Evolutionary conservation across 1,140 invertebrate species (phyloP).

Genomic region (Oncopeltus fasciatus): DNA sequence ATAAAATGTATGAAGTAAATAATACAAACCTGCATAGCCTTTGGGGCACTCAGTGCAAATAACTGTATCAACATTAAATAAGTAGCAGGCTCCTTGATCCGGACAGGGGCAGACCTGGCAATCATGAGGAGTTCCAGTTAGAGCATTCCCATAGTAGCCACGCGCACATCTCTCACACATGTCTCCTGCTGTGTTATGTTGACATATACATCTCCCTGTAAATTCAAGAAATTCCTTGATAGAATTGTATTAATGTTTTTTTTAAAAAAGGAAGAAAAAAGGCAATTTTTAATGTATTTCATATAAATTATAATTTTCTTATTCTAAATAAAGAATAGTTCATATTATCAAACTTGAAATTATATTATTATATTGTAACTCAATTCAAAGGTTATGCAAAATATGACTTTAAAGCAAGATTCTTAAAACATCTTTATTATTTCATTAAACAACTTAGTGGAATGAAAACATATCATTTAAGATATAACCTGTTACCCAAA

Average conservation of each 20-base stretch:
- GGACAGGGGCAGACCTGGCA: constrained; percentile 92
- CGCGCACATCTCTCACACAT: constrained; percentile 86
- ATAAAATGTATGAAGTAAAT: too few relatives aligned
- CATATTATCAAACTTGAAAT: too few relatives aligned
- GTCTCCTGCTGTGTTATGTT: constrained; percentile 89
- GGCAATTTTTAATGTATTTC: too few relatives aligned
- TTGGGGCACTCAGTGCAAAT: constrained; percentile 87
- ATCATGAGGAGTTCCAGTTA: constrained; percentile 70
- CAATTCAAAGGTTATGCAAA: too few relatives aligned
- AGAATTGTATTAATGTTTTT: neutral
- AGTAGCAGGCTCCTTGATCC: constrained; percentile 78
- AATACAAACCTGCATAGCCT: constrained; percentile 70
- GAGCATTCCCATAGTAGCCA: constrained; percentile 90
- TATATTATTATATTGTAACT: too few relatives aligned
- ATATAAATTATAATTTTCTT: too few relatives aligned
- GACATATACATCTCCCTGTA: constrained; percentile 83
- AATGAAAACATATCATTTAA: too few relatives aligned
- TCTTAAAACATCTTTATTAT: too few relatives aligned
- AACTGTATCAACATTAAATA: constrained; percentile 44
- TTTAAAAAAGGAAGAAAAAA: neutral
- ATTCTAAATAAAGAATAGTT: too few relatives aligned
- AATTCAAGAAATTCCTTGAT: neutral
- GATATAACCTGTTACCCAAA: too few relatives aligned
- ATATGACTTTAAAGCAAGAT: too few relatives aligned
- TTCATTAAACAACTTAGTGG: too few relatives aligned